A percentile compares a stretch with the other conserved stretches of the same genome.
phyloP scores from a whole-genome alignment of 2,113 vertebrate genomes.

The Mohoua ochrocephala region DNA sequence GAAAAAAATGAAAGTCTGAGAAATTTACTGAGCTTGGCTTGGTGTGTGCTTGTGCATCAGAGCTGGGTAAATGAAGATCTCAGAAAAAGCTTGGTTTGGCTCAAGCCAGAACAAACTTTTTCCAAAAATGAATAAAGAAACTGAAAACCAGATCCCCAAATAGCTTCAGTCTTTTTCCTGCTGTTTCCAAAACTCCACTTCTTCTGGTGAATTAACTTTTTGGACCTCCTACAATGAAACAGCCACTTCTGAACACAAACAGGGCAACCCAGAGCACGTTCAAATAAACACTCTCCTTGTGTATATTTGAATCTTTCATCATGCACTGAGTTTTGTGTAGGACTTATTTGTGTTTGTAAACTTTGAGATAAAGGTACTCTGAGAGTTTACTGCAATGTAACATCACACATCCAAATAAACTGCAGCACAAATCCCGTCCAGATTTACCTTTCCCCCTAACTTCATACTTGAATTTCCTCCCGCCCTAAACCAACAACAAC shows the following conservation, averaged over 20 bases:
- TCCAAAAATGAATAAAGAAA: not conserved
- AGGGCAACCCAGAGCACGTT: not conserved
- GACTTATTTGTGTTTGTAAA: constrained; percentile 22
- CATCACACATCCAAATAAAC: not conserved
- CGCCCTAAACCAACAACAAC: not conserved
- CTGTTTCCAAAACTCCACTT: not conserved
- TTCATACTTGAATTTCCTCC: not conserved
- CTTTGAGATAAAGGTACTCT: not conserved
- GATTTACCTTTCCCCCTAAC: not conserved
- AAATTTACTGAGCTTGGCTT: constrained; percentile 18
- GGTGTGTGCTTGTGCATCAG: not conserved
- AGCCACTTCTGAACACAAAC: not conserved
- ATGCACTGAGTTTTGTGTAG: not conserved
- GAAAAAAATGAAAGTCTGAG: not conserved
- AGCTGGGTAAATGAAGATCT: not conserved
- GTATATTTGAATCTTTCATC: constrained; percentile 2
- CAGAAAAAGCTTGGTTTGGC: not conserved
- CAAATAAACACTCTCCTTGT: constrained; percentile 37
- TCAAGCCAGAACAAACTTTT: constrained; percentile 4
- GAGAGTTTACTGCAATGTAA: not conserved
- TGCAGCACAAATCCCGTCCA: not conserved
- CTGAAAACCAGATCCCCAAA: not conserved
- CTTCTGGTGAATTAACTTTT: constrained; percentile 5
- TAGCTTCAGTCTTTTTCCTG: not conserved
- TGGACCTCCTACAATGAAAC: constrained; percentile 38